Percentiles rank a stretch among this genome's conserved stretches.
These are phyloP conservation scores for Ctena decussata DNA, from an alignment of 2,888 invertebrate genomes.

Conservation along the genomic window DNA sequence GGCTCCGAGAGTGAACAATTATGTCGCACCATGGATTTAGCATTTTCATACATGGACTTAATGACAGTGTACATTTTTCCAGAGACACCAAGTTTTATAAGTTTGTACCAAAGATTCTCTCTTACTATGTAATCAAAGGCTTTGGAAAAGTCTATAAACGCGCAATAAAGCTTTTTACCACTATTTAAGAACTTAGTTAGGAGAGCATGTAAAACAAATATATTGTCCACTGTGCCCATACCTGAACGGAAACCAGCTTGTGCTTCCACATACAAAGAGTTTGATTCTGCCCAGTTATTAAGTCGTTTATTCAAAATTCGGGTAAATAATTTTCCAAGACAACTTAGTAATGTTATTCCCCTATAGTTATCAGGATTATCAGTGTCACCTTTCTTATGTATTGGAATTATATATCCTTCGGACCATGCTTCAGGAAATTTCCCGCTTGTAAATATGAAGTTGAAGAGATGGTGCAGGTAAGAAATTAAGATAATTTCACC, in stretches of 20 bases:
- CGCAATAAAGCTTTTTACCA: slow-evolving; percentile 20
- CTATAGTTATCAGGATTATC: slow-evolving; percentile 13
- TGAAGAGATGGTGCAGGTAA: slow-evolving; percentile 8
- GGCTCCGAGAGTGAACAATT: background rate
- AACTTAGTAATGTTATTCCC: slow-evolving; percentile 22
- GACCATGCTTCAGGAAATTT: slow-evolving; percentile 11
- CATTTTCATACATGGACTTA: slow-evolving; percentile 19
- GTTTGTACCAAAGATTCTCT: slow-evolving; percentile 27
- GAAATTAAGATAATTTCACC: background rate
- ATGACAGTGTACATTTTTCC: slow-evolving; percentile 20
- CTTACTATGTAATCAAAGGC: slow-evolving; percentile 29
- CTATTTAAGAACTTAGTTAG: slow-evolving; percentile 14
- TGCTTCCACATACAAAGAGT: background rate
- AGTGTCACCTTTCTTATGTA: background rate
- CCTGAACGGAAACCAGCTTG: background rate
- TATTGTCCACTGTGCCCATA: slow-evolving; percentile 17
- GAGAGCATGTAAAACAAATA: slow-evolving; percentile 31
- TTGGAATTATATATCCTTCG: slow-evolving; percentile 8
- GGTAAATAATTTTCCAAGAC: slow-evolving; percentile 13
- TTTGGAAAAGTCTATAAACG: slow-evolving; percentile 32
- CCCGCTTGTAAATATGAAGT: background rate
- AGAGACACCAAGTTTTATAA: slow-evolving; percentile 21
- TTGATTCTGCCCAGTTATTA: background rate
- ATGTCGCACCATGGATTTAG: slow-evolving; percentile 15
- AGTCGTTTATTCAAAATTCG: slow-evolving; percentile 3